Conservation (phyloP, 2,797 vertebrate genomes). For the Aldrovandia affinis region DNA sequence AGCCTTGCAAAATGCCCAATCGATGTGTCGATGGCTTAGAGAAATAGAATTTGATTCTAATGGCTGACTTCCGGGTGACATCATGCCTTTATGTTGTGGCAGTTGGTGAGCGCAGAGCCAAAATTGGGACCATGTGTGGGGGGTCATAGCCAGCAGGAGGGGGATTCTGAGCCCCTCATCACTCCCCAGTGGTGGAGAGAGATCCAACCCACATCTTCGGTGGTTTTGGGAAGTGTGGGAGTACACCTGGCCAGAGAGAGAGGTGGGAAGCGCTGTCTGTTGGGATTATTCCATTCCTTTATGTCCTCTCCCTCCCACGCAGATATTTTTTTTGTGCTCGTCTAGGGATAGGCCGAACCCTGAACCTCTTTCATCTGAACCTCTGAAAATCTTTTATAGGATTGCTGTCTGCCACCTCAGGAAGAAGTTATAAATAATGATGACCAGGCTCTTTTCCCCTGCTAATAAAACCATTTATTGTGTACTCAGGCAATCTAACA, state of each 20-base stretch:
- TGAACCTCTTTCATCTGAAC: background rate
- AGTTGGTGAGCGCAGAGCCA: background rate
- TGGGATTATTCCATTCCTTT: background rate
- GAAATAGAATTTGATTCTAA: conserved; percentile 12
- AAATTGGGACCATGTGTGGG: conserved; percentile 18
- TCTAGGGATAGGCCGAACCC: background rate
- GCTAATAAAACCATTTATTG: too few relatives aligned
- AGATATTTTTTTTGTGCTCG: background rate
- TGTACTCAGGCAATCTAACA: too few relatives aligned
- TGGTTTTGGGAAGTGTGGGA: conserved; percentile 10
- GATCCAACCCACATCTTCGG: background rate
- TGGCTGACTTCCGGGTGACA: conserved; percentile 12
- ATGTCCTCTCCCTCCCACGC: background rate
- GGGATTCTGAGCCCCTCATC: background rate
- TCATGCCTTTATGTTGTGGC: background rate
- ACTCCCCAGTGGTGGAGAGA: background rate
- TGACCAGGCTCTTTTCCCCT: too few relatives aligned
- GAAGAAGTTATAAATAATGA: background rate
- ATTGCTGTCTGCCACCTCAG: background rate
- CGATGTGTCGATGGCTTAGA: conserved; percentile 1
- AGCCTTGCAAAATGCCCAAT: background rate
- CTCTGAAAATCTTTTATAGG: background rate
- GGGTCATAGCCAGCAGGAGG: background rate
- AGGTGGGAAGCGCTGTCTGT: background rate
- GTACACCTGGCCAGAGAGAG: conserved; percentile 1